phyloP scores from a whole-genome alignment of 2,113 vertebrate species.

The Saccopteryx bilineata region DNA sequence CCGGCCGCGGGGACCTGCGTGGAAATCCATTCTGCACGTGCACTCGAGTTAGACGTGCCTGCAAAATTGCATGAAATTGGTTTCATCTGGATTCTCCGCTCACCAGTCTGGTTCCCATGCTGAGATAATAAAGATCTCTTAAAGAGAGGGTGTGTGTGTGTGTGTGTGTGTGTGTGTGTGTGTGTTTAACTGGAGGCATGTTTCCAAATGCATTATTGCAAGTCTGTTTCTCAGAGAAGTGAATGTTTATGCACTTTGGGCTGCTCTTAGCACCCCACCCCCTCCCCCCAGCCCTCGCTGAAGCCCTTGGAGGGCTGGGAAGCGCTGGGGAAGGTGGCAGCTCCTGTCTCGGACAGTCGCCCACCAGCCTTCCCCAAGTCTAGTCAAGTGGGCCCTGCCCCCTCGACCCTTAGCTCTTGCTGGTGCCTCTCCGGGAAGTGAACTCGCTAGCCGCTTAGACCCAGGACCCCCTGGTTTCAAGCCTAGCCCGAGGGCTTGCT shows the following conservation, averaged over 20 bases:
- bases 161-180: neutral
- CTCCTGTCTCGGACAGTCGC: neutral
- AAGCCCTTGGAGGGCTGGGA: conserved; percentile 60
- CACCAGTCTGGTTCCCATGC: conserved; percentile 81
- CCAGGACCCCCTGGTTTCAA: neutral
- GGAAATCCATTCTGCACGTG: conserved; percentile 84
- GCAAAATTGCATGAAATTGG: conserved; percentile 84
- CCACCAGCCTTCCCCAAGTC: conserved; percentile 6
- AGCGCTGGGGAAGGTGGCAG: neutral
- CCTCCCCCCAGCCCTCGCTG: neutral
- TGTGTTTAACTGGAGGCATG: conserved; percentile 75
- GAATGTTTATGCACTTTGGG: conserved; percentile 74
- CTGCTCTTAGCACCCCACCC: conserved; percentile 63
- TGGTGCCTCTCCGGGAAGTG: neutral
- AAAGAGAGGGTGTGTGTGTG: conserved; percentile 69
- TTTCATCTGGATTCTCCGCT: conserved; percentile 85
- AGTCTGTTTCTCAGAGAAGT: conserved; percentile 84
- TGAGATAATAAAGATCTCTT: conserved; percentile 87
- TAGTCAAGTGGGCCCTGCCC: conserved; percentile 30
- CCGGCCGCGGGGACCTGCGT: conserved; percentile 77
- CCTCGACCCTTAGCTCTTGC: neutral
- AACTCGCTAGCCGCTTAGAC: neutral
- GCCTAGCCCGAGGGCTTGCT: conserved; percentile 43
- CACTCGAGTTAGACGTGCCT: conserved; percentile 77
- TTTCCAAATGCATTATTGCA: conserved; percentile 84